Percentiles rank a stretch among this genome's conserved stretches.
Evolutionary conservation across 2,797 vertebrate species (phyloP).

Genomic region (Macropus fuliginosus): DNA sequence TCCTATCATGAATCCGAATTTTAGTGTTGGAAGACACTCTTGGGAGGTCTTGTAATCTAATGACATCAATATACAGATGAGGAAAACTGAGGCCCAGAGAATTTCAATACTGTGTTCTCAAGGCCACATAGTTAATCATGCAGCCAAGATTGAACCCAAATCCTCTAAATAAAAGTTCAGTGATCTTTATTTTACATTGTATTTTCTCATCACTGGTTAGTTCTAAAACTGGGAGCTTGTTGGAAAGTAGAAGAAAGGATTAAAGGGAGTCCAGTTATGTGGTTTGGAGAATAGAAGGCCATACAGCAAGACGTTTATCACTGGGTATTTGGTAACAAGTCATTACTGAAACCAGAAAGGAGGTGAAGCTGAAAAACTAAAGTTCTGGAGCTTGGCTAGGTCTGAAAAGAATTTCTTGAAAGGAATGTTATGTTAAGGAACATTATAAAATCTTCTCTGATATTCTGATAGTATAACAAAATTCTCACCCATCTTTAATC

Average conservation of each 20-base stretch:
- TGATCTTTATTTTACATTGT: neutral
- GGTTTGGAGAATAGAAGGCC: conserved; percentile 17
- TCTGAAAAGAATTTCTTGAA: conserved; percentile 62
- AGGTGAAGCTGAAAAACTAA: neutral
- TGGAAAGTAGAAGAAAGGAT: conserved; percentile 38
- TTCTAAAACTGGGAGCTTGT: neutral
- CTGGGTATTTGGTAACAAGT: neutral
- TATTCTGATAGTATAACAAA: conserved; percentile 64
- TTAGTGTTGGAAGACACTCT: neutral
- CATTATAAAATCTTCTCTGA: conserved; percentile 69
- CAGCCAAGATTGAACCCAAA: neutral
- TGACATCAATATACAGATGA: neutral
- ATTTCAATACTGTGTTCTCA: neutral
- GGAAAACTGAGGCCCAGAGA: neutral
- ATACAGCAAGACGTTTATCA: neutral
- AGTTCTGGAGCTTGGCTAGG: conserved; percentile 10
- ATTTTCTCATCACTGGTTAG: neutral
- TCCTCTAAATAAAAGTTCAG: neutral
- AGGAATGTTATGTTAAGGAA: conserved; percentile 67
- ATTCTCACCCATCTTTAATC: conserved; percentile 58
- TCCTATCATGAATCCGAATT: neutral
- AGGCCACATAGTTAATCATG: neutral
- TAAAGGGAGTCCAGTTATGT: conserved; percentile 29
- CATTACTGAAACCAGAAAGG: conserved; percentile 25
- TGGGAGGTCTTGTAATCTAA: neutral